Evolutionary conservation across 2,888 invertebrate genomes (phyloP), one percentile per base, ranked within the genome.

Genomic region (Tholera decimalis): DNA sequence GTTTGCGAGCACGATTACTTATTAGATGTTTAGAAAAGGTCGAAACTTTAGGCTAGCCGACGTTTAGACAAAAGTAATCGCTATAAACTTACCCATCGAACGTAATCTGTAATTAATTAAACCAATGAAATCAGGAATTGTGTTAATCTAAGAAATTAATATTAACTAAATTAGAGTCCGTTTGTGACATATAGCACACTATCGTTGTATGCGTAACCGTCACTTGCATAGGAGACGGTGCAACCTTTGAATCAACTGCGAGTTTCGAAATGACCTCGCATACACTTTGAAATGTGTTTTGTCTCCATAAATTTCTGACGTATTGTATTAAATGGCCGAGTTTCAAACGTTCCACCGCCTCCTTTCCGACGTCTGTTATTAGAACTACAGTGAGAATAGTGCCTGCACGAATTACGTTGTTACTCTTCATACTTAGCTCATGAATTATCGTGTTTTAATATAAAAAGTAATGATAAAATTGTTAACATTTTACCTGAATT

Each of bases 311-410:
- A 24, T 11, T 20, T 9, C 33, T 41, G 6, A 24, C 3, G 5
- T 24, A 13, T 28, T n/a, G 8, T 5, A 15, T 15, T 18, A 28
- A 22, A 18, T 15, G 35, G 9, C n/a, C 6, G 8, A 22, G 24
- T 44, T 47, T 24, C 24, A 54, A 68, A 54, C 43, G 53, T 44
- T 46, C 30, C 46, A 55, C n/a, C 30, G 1, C 62, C 44, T 39
- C 8, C 20, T 7, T n/a, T n/a, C 28, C 37, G 77, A 44, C 57
- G 46, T 75, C 56, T 78, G 57, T 67, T 63, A 66, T 71, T 82
- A 82, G 70, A 83, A 84, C 79, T 73, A 83, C 85, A 89, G 89
- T 89, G 89, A 89, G 89, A 89, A 76, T 85, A 88, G 89, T 89
- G 89, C 89, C 89, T 89, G 85, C 80, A 83, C 79, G 76, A 80